Evolutionary conservation across 2,113 vertebrate genomes (phyloP), one percentile per base, ranked within the genome.

Genomic region (Fukomys damarensis): DNA sequence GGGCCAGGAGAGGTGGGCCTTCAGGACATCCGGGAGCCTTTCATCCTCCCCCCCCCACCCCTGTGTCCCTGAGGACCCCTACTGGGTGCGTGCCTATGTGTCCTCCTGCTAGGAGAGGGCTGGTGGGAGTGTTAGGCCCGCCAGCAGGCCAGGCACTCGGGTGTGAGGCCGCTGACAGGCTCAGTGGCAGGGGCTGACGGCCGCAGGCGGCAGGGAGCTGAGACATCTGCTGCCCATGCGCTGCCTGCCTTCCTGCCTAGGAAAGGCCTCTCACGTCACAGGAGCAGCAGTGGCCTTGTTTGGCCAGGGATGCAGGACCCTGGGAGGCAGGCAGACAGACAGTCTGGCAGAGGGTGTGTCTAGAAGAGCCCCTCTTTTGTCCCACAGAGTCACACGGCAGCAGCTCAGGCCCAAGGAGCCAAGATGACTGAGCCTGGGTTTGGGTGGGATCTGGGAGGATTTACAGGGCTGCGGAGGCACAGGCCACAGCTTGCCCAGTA

Each of bases 181-280:
- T 97, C 65, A 7, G 97, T 93, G 96, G 97, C 52, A 26, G 93
- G 2, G 93, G 94, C 94, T 96, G 97, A 93, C 49, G 91, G 93
- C 97, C 4, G 26, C 82, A 94, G 97, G 97, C 95, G 58, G 96
- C 93, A 63, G 92, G 66, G 96, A 98, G 97, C 94, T 82, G 88
- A 97, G 95, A 98, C 97, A 98, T 98, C 97, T 98, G 97, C 96
- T 97, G 96, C 80, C 97, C 97, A 98, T 92, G 96, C 96, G 97
- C 97, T 70, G 96, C 84, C 95, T 95, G 87, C 77, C 95, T 94
- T 84, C 77, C 92, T 0, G 28, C 83, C 0, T 49, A 95, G 96
- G 92, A 84, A 79, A 95, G 97, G 96, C 95, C 95, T 95, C 87
- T 90, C 80, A 83, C 91, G 80, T 97, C 97, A 94, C 89, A 86